phyloP scores from a whole-genome alignment of 2,113 vertebrate species.

The Casuarius casuarius region DNA sequence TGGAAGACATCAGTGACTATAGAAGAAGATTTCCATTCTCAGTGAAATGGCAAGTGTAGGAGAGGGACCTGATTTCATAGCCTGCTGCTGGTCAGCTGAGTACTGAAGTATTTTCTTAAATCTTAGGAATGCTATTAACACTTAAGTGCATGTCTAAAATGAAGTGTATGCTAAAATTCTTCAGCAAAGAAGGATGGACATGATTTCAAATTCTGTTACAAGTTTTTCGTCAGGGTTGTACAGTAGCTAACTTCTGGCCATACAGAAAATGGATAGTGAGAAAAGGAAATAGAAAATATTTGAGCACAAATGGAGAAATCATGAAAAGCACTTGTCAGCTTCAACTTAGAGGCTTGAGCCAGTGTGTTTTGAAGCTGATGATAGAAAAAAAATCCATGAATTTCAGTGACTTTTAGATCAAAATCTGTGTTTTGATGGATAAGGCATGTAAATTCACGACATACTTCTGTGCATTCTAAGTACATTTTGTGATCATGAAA shows the following conservation, averaged over 20 bases:
- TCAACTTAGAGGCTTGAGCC: not conserved
- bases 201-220: not conserved
- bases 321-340: not conserved
- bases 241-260: not conserved
- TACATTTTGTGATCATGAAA: not conserved
- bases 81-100: not conserved
- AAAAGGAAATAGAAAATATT: not conserved
- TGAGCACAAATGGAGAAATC: not conserved
- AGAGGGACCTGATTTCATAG: not conserved
- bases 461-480: not conserved
- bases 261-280: not conserved
- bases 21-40: not conserved
- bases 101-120: not conserved
- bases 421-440: not conserved
- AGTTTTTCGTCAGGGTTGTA: not conserved
- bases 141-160: not conserved
- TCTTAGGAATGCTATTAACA: not conserved
- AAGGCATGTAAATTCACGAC: not conserved
- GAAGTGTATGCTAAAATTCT: not conserved
- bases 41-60: not conserved
- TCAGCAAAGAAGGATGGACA: not conserved
- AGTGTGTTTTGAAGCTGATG: fast-evolving
- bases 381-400: not conserved
- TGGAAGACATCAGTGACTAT: not conserved
- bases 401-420: not conserved